A percentile compares a stretch with the other conserved stretches of the same genome.
These are phyloP conservation scores for Esox lucius DNA, from an alignment of 2,797 vertebrate genomes.

Conservation along the genomic window DNA sequence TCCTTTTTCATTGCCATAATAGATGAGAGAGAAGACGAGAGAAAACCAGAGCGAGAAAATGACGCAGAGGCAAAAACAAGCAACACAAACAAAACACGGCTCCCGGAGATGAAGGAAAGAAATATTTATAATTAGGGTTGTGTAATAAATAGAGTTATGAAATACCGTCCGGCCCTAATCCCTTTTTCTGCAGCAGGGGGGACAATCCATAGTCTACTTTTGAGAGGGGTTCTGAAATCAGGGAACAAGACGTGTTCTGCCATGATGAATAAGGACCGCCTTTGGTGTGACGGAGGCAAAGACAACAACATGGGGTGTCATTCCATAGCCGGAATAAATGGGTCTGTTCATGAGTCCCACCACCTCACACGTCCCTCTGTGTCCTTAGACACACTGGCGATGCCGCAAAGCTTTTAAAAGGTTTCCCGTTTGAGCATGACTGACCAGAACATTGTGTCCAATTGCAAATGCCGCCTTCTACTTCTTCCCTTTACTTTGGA, in stretches of 20 bases:
- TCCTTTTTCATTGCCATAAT: conserved; percentile 40
- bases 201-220: not conserved
- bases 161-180: conserved; percentile 46
- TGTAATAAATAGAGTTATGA: conserved; percentile 46
- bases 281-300: not conserved
- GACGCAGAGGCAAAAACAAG: not conserved
- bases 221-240: conserved; percentile 10
- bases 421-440: conserved; percentile 62
- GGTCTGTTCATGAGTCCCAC: conserved; percentile 11
- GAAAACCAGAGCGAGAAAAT: not conserved
- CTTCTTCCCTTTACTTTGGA: not conserved
- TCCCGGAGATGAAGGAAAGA: conserved; percentile 18
- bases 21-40: not conserved
- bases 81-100: conserved; percentile 25
- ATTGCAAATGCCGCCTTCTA: not conserved
- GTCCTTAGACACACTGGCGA: conserved; percentile 41
- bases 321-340: not conserved
- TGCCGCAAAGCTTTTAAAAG: conserved; percentile 62
- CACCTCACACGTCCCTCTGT: conserved; percentile 28
- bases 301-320: not conserved
- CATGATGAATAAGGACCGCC: not conserved
- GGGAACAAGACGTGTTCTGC: not conserved
- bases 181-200: conserved; percentile 15
- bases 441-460: conserved; percentile 63
- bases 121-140: too few relatives aligned